Conservation (phyloP, 2,113 vertebrate species). For the Tenebrosternarchus preto region DNA sequence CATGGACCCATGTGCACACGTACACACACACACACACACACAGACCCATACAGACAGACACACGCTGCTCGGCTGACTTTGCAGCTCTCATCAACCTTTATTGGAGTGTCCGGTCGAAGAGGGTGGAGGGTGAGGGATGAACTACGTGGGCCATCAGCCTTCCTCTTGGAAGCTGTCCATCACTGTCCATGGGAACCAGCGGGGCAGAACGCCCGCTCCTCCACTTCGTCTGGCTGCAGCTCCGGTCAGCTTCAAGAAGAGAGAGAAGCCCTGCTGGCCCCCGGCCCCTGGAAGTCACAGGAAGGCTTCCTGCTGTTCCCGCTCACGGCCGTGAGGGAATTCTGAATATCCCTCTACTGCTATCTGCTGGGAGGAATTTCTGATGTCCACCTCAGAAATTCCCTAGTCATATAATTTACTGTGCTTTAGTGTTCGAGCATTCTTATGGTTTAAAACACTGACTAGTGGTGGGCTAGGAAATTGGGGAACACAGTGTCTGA, state of each 20-base stretch:
- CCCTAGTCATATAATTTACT: too few relatives aligned
- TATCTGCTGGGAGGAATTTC: neutral
- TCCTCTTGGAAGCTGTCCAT: constrained; percentile 75
- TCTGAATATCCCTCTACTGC: neutral
- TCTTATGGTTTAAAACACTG: neutral
- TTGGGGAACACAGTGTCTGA: neutral
- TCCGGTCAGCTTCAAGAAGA: constrained; percentile 59
- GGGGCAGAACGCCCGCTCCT: constrained; percentile 72
- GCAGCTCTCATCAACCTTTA: constrained; percentile 63
- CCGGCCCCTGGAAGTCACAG: neutral
- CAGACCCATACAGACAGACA: constrained; percentile 37
- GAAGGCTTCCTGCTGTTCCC: constrained; percentile 66
- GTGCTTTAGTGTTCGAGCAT: neutral
- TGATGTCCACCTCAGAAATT: constrained; percentile 3
- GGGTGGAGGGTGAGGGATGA: constrained; percentile 45
- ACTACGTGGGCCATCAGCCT: constrained; percentile 70
- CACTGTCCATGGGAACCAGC: constrained; percentile 75
- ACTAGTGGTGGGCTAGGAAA: neutral
- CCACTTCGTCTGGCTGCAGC: constrained; percentile 68
- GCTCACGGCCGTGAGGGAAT: constrained; percentile 37
- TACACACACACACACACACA: constrained; percentile 43
- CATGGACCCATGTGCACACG: neutral
- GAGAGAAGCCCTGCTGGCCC: constrained; percentile 55
- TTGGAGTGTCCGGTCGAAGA: constrained; percentile 70
- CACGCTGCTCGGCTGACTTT: constrained; percentile 61